A percentile compares a stretch with the other conserved stretches of the same genome.
Evolutionary conservation across 2,888 invertebrate genomes (phyloP).

Genomic region (Tinea trinotella): DNA sequence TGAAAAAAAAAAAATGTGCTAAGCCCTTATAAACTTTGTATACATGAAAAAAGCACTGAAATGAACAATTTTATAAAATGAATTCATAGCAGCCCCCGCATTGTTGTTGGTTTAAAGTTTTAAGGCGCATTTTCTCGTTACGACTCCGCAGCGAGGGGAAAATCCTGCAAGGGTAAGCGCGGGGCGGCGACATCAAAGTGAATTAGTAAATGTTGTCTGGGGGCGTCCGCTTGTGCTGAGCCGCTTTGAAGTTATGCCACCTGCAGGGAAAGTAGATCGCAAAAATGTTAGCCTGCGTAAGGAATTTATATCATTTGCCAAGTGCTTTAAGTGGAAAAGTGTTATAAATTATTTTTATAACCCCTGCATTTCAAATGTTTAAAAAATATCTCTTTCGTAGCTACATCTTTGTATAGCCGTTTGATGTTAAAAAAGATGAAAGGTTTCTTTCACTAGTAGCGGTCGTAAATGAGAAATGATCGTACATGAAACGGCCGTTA

Average conservation of each 20-base stretch:
- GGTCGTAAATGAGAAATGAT: neutral
- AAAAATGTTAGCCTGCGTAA: conserved; percentile 33
- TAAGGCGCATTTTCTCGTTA: conserved; percentile 65
- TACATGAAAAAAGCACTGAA: neutral
- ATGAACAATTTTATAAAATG: neutral
- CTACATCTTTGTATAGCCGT: conserved; percentile 1
- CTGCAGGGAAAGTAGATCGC: conserved; percentile 40
- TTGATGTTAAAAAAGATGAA: neutral
- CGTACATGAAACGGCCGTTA: neutral
- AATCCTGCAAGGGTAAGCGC: conserved; percentile 28
- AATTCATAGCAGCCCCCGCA: neutral
- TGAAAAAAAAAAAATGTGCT: neutral
- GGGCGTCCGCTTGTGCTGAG: conserved; percentile 63
- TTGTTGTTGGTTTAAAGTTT: conserved; percentile 47
- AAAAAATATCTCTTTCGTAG: conserved; percentile 18
- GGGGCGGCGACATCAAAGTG: conserved; percentile 60
- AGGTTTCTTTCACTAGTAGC: neutral
- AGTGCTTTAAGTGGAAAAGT: neutral
- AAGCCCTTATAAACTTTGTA: too few relatives aligned
- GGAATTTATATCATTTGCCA: conserved; percentile 12
- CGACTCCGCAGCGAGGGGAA: conserved; percentile 25
- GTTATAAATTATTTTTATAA: conserved; percentile 9
- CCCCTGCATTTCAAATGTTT: neutral
- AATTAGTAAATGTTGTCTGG: conserved; percentile 71
- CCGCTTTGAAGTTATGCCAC: conserved; percentile 63